Conservation (phyloP, 2,888 invertebrate species). For the Stramonita haemastoma region DNA sequence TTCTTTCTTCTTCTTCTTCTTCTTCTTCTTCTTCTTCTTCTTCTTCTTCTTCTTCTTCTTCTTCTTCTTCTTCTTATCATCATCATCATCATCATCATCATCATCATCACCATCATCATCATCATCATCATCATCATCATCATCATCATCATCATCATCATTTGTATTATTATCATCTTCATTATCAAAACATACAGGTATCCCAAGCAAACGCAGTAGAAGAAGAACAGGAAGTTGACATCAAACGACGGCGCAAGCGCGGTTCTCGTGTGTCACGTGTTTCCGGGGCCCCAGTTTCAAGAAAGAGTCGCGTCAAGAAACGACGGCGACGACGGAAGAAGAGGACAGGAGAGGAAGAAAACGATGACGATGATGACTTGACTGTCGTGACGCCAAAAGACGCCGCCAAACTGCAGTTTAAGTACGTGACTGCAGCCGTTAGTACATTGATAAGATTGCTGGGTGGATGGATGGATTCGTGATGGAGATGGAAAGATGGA, state of each 20-base stretch:
- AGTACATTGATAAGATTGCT: neutral
- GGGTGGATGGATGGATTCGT: neutral
- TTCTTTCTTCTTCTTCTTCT: too few relatives aligned
- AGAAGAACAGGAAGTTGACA: constrained; percentile 1
- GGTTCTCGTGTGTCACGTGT: neutral
- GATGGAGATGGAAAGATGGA: neutral
- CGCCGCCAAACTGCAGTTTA: constrained; percentile 22
- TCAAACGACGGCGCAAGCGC: constrained; percentile 25
- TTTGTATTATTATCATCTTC: too few relatives aligned
- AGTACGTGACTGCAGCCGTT: too few relatives aligned
- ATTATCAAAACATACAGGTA: neutral
- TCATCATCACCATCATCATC: too few relatives aligned
- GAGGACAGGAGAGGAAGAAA: neutral
- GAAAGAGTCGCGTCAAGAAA: neutral
- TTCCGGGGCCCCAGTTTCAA: neutral
- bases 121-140: too few relatives aligned
- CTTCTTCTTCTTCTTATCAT: too few relatives aligned
- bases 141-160: too few relatives aligned
- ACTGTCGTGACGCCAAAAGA: neutral
- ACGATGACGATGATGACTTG: neutral
- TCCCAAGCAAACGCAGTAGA: neutral
- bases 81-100: too few relatives aligned
- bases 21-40: too few relatives aligned
- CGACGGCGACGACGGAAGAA: neutral
- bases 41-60: too few relatives aligned